These are phyloP conservation scores for Watsonalla binaria DNA, from an alignment of 2,888 invertebrate species.

Conservation along the genomic window DNA sequence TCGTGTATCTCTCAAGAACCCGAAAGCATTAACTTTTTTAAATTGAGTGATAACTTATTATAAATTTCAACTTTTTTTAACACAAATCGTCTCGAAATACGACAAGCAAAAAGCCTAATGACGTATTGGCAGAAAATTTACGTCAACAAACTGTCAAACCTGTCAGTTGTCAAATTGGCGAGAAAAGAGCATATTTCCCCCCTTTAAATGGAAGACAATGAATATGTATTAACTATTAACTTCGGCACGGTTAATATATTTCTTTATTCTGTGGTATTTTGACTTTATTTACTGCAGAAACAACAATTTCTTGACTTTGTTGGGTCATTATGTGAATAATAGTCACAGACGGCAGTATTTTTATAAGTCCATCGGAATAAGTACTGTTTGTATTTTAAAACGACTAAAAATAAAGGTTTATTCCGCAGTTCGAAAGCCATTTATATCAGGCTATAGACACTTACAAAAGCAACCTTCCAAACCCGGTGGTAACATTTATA, in stretches of 20 bases:
- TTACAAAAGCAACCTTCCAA: too few species aligned
- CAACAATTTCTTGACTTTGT: too few species aligned
- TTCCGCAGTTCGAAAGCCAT: too few species aligned
- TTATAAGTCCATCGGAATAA: too few species aligned
- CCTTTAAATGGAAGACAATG: neutral
- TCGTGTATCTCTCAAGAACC: neutral
- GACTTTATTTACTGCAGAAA: too few species aligned
- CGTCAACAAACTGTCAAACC: conserved; percentile 6
- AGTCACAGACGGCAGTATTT: too few species aligned
- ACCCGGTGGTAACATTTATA: too few species aligned
- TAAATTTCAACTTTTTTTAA: neutral
- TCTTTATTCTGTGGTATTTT: neutral
- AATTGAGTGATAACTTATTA: neutral
- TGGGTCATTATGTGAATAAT: too few species aligned
- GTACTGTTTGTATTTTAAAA: too few species aligned
- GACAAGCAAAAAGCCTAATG: conserved; percentile 1
- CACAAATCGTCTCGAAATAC: neutral
- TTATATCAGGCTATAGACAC: too few species aligned
- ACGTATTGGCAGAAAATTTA: conserved; percentile 19
- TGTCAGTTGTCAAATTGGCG: conserved; percentile 1
- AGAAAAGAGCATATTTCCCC: neutral
- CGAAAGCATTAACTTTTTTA: neutral
- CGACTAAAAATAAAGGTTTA: too few species aligned
- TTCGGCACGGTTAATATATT: neutral
- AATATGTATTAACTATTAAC: neutral